A percentile compares a stretch with the other conserved stretches of the same genome.
These are phyloP conservation scores for Drosophila kanapiae DNA, from an alignment of 1,140 invertebrate species.

Conservation along the genomic window DNA sequence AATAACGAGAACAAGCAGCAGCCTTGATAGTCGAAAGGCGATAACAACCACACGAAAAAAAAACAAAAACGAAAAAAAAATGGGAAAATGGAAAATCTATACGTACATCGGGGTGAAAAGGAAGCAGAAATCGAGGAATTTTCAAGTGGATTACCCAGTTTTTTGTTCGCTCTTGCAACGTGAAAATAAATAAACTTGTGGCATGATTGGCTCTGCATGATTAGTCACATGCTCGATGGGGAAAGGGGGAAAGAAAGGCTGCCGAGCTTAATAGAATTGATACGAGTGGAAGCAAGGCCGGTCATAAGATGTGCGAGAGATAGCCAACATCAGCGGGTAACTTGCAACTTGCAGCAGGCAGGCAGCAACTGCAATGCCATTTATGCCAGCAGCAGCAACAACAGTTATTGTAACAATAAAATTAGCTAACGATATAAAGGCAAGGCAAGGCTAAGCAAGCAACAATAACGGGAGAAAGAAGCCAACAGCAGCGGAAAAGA, in stretches of 20 bases:
- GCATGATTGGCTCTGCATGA: slow-evolving; percentile 83
- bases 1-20: slow-evolving; percentile 81
- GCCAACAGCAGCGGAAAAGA: slow-evolving; percentile 50
- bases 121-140: slow-evolving; percentile 79
- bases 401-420: slow-evolving; percentile 84
- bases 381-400: slow-evolving; percentile 72
- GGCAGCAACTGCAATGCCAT: slow-evolving; percentile 59
- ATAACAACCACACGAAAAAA: slow-evolving; percentile 64
- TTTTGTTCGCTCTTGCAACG: slow-evolving; percentile 65
- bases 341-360: slow-evolving; percentile 33
- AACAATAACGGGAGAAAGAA: slow-evolving; percentile 77
- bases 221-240: slow-evolving; percentile 76
- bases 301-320: slow-evolving; percentile 77
- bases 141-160: slow-evolving; percentile 83
- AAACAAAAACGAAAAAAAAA: slow-evolving; percentile 12
- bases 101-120: slow-evolving; percentile 30
- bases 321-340: slow-evolving; percentile 58
- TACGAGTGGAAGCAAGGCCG: slow-evolving; percentile 76
- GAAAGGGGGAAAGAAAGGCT: slow-evolving; percentile 31
- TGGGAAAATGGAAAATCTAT: slow-evolving; percentile 52
- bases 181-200: slow-evolving; percentile 83
- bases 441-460: slow-evolving; percentile 68
- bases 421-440: slow-evolving; percentile 81
- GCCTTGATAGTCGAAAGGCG: slow-evolving; percentile 70
- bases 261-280: slow-evolving; percentile 80